Evolutionary conservation across 2,797 vertebrate genomes (phyloP), one percentile per base, ranked within the genome.

Genomic region (Periophthalmus magnuspinnatus): DNA sequence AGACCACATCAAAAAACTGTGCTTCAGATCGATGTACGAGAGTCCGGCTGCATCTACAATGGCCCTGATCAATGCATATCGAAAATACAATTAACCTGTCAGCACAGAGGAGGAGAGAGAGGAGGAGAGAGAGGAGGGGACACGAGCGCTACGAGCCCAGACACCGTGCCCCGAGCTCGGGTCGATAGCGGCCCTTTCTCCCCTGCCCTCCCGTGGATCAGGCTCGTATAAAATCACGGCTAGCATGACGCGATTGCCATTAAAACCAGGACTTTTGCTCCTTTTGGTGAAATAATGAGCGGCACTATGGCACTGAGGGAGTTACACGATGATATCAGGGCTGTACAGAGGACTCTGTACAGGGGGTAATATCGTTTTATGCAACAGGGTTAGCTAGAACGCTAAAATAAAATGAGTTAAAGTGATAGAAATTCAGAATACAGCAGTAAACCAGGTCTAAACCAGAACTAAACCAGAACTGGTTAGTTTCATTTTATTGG

Each of bases 81-180:
- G 90, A 87, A 88, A 89, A 92, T 89, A 84, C 90, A 91, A 92
- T 92, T 89, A 91, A 89, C 87, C 75, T 77, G 84, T 88, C 89
- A 84, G 76, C n/a, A 78, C 9, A 38, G 38, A 10, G 41, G 41
- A 10, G 41, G 41, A 14, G 41, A 41, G 38, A 7, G 38, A 41
- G 2, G 38, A 41, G 28, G 38, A 38, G 38, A 45, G 38, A 75
- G 68, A 70, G 67, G 74, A 74, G 77, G 70, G 84, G 84, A 83
- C 85, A 85, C 87, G 89, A 86, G 87, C 82, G 83, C 80, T 69
- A 79, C 82, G 80, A 63, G 78, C 57, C 13, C 58, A 82, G 83
- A 81, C 85, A 75, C 87, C 85, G 67, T 72, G 81, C 84, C 79
- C 78, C 59, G 58, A 16, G 48, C 76, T 62, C 65, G 75, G 72